phyloP scores from a whole-genome alignment of 1,140 invertebrate species.

The Eueides isabella region DNA sequence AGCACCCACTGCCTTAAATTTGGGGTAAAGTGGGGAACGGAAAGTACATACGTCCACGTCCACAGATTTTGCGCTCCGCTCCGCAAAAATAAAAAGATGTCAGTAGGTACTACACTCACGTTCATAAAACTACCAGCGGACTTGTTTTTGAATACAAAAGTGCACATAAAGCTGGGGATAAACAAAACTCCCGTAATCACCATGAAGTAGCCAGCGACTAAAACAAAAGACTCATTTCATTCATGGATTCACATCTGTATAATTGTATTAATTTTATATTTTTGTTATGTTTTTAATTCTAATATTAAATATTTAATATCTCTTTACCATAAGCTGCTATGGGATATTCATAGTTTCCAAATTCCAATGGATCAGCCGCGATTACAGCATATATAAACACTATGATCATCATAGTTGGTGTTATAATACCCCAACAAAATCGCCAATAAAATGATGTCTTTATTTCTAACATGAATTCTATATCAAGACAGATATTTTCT shows the following conservation, averaged over 20 bases:
- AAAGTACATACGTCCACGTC: no score
- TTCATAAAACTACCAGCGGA: conserved; percentile 43
- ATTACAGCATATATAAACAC: conserved; percentile 86
- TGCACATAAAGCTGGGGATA: conserved; percentile 51
- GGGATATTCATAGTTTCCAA: conserved; percentile 64
- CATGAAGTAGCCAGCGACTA: conserved; percentile 61
- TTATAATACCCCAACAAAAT: conserved; percentile 90
- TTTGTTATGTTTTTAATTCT: no score
- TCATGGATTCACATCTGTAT: no score
- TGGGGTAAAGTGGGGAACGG: no score
- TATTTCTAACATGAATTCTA: conserved; percentile 90
- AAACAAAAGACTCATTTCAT: conserved; percentile 37
- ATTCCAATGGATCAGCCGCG: conserved; percentile 80
- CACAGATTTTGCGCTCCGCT: no score
- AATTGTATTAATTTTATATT: no score
- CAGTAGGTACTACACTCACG: conserved; percentile 38
- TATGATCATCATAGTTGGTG: conserved; percentile 87
- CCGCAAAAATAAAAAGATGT: no score
- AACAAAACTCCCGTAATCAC: conserved; percentile 54
- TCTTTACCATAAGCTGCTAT: conserved; percentile 56
- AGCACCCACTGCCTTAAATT: no score
- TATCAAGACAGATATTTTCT: conserved; percentile 87
- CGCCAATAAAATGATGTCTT: conserved; percentile 89
- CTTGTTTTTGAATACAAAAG: conserved; percentile 48
- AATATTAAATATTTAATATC: no score